Conservation (phyloP, 2,888 invertebrate genomes). For the Bembecia ichneumoniformis region DNA sequence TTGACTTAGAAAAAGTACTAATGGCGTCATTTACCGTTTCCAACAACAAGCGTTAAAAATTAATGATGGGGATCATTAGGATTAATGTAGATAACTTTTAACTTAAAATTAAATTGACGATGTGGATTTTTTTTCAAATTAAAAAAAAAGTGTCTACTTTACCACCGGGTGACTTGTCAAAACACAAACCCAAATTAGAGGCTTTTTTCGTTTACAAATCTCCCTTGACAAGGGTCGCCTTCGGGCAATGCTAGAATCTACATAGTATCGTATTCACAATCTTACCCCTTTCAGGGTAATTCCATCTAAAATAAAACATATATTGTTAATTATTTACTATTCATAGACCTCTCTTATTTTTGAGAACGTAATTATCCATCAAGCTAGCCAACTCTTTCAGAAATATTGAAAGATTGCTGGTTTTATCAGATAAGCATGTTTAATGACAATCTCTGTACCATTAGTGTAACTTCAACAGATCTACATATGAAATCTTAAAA, state of each 20-base stretch:
- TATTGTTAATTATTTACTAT: too few relatives aligned
- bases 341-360: too few relatives aligned
- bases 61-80: not conserved
- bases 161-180: constrained; percentile 47
- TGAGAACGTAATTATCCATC: too few relatives aligned
- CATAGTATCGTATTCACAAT: constrained; percentile 21
- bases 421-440: too few relatives aligned
- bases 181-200: constrained; percentile 55
- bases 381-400: too few relatives aligned
- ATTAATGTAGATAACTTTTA: not conserved
- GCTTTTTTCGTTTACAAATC: constrained; percentile 55
- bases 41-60: not conserved
- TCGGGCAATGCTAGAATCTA: constrained; percentile 34
- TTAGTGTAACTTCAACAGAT: too few relatives aligned
- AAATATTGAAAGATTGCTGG: too few relatives aligned
- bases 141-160: not conserved
- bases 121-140: not conserved
- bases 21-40: not conserved
- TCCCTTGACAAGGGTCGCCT: constrained; percentile 56
- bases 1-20: not conserved
- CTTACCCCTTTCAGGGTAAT: constrained; percentile 22
- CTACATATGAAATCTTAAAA: too few relatives aligned
- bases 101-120: not conserved
- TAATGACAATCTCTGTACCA: too few relatives aligned
- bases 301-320: not conserved